phyloP scores from a whole-genome alignment of 2,797 vertebrate genomes.

The Fistularia tabacaria region DNA sequence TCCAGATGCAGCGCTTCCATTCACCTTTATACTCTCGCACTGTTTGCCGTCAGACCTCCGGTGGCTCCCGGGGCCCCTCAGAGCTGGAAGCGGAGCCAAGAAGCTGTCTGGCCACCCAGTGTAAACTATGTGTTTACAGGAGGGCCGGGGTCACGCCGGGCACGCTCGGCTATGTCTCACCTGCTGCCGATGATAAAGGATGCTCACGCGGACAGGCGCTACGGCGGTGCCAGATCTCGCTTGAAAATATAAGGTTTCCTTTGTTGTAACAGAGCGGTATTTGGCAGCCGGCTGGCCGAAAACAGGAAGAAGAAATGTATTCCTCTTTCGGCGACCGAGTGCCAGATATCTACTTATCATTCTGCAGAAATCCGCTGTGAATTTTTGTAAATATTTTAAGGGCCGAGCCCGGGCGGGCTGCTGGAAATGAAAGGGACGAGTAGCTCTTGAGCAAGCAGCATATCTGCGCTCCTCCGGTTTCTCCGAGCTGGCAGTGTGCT shows the following conservation, averaged over 20 bases:
- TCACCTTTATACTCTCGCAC: slow-evolving; percentile 46
- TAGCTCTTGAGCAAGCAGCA: slow-evolving; percentile 19
- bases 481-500: slow-evolving; percentile 31
- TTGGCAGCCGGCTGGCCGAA: slow-evolving; percentile 5
- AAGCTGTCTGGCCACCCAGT: slow-evolving; percentile 58
- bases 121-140: slow-evolving; percentile 72
- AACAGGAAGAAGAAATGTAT: slow-evolving; percentile 6
- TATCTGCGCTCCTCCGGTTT: slow-evolving; percentile 28
- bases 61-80: slow-evolving; percentile 44
- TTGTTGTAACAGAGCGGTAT: neutral
- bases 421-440: slow-evolving; percentile 24
- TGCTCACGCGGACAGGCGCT: slow-evolving; percentile 5
- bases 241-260: slow-evolving; percentile 9
- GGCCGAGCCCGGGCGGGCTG: slow-evolving; percentile 31
- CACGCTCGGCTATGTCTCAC: slow-evolving; percentile 47
- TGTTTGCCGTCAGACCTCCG: slow-evolving; percentile 41
- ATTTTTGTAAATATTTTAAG: slow-evolving; percentile 62
- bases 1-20: slow-evolving; percentile 38
- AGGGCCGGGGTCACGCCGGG: slow-evolving; percentile 51
- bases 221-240: slow-evolving; percentile 4
- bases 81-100: slow-evolving; percentile 46
- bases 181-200: slow-evolving; percentile 51
- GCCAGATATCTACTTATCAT: slow-evolving; percentile 34
- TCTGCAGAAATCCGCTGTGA: slow-evolving; percentile 27
- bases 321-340: slow-evolving; percentile 13